Evolutionary conservation across 2,888 invertebrate species (phyloP), one percentile per base, ranked within the genome.

Genomic region (Drosophila gaucha): DNA sequence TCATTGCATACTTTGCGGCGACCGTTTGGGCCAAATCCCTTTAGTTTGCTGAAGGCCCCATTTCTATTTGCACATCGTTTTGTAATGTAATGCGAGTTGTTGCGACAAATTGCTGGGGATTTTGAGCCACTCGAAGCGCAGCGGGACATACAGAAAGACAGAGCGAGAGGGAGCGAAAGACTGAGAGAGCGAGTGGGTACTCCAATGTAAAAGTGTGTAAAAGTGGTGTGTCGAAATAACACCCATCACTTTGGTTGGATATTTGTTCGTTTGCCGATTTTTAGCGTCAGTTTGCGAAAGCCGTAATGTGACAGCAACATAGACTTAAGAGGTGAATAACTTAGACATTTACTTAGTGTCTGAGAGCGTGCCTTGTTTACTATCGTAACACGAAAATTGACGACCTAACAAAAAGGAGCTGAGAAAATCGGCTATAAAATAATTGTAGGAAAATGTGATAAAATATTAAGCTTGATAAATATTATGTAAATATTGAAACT

Each of bases 51-150:
- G 39, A 60, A 64, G 24, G 38, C 6, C 30, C 24, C 63, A 49
- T 65, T 86, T 67, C 86, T 79, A 86, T 80, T 80, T 80, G 85
- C 85, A 73, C 87, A 74, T 69, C 80, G 78, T 77, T 86, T 80
- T 84, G 87, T 74, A 80, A 84, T 83, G 83, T 85, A 83, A 83
- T 83, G 79, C 78, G 88, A 85, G 82, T 73, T 80, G 87, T 80
- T 87, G 75, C 79, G 73, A 83, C 83, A 87, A 83, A 83, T 83
- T 87, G 86, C 75, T 82, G 66, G 78, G 83, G 78, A 83, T 87
- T 87, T 73, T 22, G 52, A 70, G 78, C 63, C 54, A 67, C 84
- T 75, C 65, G 50, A 52, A 43, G 43, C 64, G 39, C 74, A 69
- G 56, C 56, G 59, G 58, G 74, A 26, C 46, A 35, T 36, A 55